Evolutionary conservation across 2,888 invertebrate species (phyloP).

Genomic region (Rhamnusium bicolor): DNA sequence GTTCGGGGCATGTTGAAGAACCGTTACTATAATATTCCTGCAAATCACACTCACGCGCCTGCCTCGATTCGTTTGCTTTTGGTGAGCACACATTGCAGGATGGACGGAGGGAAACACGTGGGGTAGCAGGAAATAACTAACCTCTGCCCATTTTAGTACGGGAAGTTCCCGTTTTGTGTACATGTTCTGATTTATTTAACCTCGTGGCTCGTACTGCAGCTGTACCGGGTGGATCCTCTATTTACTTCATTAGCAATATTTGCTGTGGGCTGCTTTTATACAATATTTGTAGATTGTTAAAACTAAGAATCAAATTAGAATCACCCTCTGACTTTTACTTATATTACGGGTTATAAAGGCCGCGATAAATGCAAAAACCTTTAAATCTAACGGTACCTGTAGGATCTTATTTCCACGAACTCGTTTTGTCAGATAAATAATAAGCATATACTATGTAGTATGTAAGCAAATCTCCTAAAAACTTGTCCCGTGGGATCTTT

Average conservation of each 20-base stretch:
- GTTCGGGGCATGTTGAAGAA: slow-evolving; percentile 17
- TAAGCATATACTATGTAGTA: too few species aligned
- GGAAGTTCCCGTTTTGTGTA: background rate
- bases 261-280: background rate
- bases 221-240: background rate
- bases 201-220: background rate
- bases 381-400: too few species aligned
- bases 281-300: too few species aligned
- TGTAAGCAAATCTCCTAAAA: too few species aligned
- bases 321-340: too few species aligned
- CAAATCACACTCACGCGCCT: slow-evolving; percentile 21
- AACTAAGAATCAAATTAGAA: too few species aligned
- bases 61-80: background rate
- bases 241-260: background rate
- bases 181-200: background rate
- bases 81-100: slow-evolving; percentile 2
- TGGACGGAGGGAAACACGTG: slow-evolving; percentile 11
- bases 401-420: too few species aligned
- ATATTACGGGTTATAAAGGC: too few species aligned
- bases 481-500: too few species aligned
- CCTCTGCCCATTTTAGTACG: background rate
- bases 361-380: too few species aligned
- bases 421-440: too few species aligned
- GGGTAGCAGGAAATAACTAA: slow-evolving; percentile 29
- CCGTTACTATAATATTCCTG: slow-evolving; percentile 26